Conservation (phyloP, 2,888 invertebrate species). For the Azorinus chamasolen region DNA sequence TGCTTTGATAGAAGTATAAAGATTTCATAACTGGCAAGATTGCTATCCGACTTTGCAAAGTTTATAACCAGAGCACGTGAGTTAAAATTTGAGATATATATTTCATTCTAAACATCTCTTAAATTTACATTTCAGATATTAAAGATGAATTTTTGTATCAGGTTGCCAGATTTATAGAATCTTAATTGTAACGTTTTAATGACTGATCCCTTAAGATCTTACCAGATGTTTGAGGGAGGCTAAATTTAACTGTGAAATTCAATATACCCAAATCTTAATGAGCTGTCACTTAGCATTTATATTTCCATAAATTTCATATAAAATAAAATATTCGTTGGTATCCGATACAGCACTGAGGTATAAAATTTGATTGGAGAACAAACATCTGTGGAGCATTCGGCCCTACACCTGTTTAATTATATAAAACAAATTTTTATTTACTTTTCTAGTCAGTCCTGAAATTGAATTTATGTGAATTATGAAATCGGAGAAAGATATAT, state of each 20-base stretch:
- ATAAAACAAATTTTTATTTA: constrained; percentile 57
- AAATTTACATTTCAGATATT: no score
- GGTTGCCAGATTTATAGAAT: no score
- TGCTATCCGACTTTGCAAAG: no score
- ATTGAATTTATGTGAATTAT: constrained; percentile 64
- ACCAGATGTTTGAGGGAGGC: no score
- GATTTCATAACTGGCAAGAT: no score
- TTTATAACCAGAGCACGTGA: no score
- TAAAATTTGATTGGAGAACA: constrained; percentile 57
- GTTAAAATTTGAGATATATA: no score
- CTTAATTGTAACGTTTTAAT: no score
- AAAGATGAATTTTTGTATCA: no score
- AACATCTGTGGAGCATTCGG: constrained; percentile 46
- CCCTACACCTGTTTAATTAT: constrained; percentile 60
- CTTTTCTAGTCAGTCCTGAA: constrained; percentile 42
- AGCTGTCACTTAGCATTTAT: constrained; percentile 57
- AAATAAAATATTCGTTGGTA: constrained; percentile 56
- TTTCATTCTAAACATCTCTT: no score
- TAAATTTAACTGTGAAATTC: constrained; percentile 29
- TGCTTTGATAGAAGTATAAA: no score
- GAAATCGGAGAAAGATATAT: constrained; percentile 54
- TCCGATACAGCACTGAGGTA: constrained; percentile 55
- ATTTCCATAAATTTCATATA: constrained; percentile 67
- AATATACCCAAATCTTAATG: constrained; percentile 57
- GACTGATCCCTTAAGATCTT: no score